A percentile compares a stretch with the other conserved stretches of the same genome.
Conservation (phyloP, 2,797 vertebrate genomes). For the Serranus cabrilla region DNA sequence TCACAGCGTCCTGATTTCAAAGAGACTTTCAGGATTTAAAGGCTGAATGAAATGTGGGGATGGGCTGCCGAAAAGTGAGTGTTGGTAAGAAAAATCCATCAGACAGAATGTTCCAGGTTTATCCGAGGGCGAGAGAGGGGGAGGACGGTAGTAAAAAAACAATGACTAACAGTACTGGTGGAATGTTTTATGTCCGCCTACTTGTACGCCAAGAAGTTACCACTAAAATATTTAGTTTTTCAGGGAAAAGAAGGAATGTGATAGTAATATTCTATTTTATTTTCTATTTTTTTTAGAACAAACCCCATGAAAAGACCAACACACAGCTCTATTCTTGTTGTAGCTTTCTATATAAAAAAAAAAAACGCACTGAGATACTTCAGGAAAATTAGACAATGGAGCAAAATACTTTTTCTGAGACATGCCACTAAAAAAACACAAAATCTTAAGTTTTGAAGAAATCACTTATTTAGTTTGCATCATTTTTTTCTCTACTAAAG, state of each 20-base stretch:
- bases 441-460: no score
- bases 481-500: no score
- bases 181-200: constrained; percentile 6
- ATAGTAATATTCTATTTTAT: neutral
- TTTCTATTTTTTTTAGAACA: neutral
- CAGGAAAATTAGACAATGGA: no score
- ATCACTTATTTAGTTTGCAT: no score
- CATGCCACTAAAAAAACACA: no score
- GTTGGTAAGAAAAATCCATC: constrained; percentile 21
- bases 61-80: neutral
- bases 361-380: neutral
- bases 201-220: neutral
- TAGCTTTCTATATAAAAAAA: no score
- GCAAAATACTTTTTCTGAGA: no score
- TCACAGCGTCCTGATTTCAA: neutral
- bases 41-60: neutral
- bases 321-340: neutral
- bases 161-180: neutral
- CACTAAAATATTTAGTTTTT: neutral
- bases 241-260: neutral
- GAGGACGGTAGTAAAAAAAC: neutral
- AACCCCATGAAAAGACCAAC: neutral
- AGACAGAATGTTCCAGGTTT: constrained; percentile 11
- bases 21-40: constrained; percentile 9
- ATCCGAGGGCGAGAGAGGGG: neutral